These are phyloP conservation scores for Cavia porcellus DNA, from an alignment of 2,113 vertebrate genomes.

Conservation along the genomic window DNA sequence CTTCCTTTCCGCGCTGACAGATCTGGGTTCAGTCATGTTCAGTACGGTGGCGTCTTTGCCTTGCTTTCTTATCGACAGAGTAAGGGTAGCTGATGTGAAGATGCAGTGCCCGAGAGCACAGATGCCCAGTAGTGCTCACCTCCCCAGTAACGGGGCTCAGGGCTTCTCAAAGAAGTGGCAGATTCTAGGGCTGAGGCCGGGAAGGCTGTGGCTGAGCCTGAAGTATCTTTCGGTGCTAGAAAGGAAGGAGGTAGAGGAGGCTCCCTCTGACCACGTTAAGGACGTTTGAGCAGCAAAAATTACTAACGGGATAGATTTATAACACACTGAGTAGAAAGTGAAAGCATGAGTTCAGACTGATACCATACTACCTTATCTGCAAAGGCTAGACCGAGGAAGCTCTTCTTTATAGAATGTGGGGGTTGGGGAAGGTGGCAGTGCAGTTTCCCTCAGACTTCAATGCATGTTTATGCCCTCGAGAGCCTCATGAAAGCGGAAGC, in stretches of 20 bases:
- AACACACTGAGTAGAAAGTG: background rate
- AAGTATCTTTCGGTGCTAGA: background rate
- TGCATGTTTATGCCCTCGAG: no score
- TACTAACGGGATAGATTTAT: background rate
- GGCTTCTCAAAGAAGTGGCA: background rate
- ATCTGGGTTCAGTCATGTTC: background rate
- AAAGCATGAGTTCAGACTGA: background rate
- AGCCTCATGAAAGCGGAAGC: background rate
- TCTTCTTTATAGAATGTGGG: background rate
- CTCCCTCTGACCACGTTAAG: background rate
- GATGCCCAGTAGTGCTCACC: background rate
- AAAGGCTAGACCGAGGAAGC: background rate
- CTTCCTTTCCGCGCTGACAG: background rate
- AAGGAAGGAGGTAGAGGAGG: background rate
- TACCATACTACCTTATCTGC: fast-evolving
- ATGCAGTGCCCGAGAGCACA: background rate
- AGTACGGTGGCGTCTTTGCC: background rate
- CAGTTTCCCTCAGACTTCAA: background rate
- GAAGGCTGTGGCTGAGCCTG: no score
- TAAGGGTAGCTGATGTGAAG: background rate
- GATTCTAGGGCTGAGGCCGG: background rate
- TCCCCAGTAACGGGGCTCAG: background rate
- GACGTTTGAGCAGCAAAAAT: background rate
- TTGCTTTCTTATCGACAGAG: constrained; percentile 24
- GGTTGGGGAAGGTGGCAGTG: background rate